Evolutionary conservation across 2,888 invertebrate species (phyloP), one percentile per base, ranked within the genome.

Genomic region (Bhutanitis thaidina): DNA sequence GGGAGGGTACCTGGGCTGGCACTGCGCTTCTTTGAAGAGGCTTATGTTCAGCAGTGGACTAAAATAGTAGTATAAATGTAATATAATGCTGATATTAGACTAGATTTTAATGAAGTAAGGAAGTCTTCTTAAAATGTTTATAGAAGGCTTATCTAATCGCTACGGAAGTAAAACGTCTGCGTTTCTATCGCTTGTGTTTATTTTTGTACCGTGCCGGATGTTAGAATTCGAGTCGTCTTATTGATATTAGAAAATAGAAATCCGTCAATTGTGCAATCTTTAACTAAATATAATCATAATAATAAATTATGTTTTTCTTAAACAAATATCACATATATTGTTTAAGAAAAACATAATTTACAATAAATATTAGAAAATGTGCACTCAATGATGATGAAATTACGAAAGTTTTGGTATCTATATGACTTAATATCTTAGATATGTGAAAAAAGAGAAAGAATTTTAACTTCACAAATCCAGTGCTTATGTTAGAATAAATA

Each of bases 101-200:
- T n/a, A n/a, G n/a, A n/a, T n/a, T n/a, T n/a, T n/a, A n/a, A n/a
- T n/a, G n/a, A n/a, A 20, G 7, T 34, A 12, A 34, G 34, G 15
- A 29, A 10, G 12, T 34, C 13, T 12, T n/a, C 39, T 44, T 34
- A 32, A 39, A 37, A 44, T 37, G 32, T 43, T 38, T 35, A 43
- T 39, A 38, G 12, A 37, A 36, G 8, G 0, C 30, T 58, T 64
- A 66, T 68, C 64, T 62, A 65, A 65, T 68, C 65, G 47, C 41
- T 37, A 48, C 60, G 67, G 67, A 68, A 65, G 61, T 56, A 60
- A 56, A 40, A 37, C 30, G 41, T 46, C 36, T 50, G 20, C 25
- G 45, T 49, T 30, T 37, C 41, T 34, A 40, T 41, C 40, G 10
- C 20, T 7, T 27, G 12, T 29, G 45, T 51, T 51, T 40, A 45